Conservation (phyloP, 2,113 vertebrate genomes). For the human region GRCh38 chr6:53419001-53419500, state of each 20-base stretch:
- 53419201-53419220: not conserved
- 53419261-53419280: not conserved
- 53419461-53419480: not conserved
- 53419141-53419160: too few relatives aligned
- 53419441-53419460: not conserved
- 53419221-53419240: not conserved
- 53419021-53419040: too few relatives aligned
- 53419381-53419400: not conserved
- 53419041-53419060: too few relatives aligned
- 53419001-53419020: too few relatives aligned
- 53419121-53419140: too few relatives aligned
- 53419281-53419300: not conserved
- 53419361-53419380: not conserved
- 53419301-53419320: not conserved
- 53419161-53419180: too few relatives aligned
- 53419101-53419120: too few relatives aligned
- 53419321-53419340: not conserved
- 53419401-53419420: not conserved
- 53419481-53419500: not conserved
- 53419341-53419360: not conserved
- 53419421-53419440: not conserved
- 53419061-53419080: too few relatives aligned
- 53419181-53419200: too few relatives aligned
- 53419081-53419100: too few relatives aligned
- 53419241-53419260: too few relatives aligned